A percentile compares a stretch with the other conserved stretches of the same genome.
phyloP scores from a whole-genome alignment of 2,888 invertebrate genomes.

The Eilema depressum region DNA sequence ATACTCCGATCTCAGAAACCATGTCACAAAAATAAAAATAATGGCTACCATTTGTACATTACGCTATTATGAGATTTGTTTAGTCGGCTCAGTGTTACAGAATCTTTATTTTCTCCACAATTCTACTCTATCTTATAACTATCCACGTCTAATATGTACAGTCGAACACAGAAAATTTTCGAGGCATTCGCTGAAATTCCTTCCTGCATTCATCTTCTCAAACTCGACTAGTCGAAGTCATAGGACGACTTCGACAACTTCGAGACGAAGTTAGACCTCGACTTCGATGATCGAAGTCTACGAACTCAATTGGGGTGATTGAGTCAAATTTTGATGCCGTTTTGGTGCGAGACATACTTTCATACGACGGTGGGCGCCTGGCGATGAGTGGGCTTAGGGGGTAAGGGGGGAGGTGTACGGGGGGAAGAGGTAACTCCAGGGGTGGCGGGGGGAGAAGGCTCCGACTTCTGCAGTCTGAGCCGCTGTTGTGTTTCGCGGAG shows the following conservation, averaged over 20 bases:
- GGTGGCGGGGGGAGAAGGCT: conserved; percentile 54
- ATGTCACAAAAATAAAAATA: conserved; percentile 19
- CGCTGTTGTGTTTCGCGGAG: conserved; percentile 79
- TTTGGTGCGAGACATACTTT: conserved; percentile 32
- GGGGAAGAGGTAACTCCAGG: conserved; percentile 69
- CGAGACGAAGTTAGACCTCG: conserved; percentile 7
- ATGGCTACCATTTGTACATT: conserved; percentile 57
- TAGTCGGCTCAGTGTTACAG: conserved; percentile 18
- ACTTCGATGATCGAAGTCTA: conserved; percentile 16
- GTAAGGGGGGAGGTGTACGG: conserved; percentile 75
- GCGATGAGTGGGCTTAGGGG: conserved; percentile 71
- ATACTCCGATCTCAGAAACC: conserved; percentile 5
- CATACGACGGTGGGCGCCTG: conserved; percentile 70
- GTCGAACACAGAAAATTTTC: conserved; percentile 3
- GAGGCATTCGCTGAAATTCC: conserved; percentile 9
- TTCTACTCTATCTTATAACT: neutral
- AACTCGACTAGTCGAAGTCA: conserved; percentile 15
- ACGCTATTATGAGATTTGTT: conserved; percentile 48
- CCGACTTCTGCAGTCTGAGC: conserved; percentile 54
- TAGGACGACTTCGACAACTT: conserved; percentile 16
- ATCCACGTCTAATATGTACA: conserved; percentile 21
- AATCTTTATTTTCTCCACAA: neutral
- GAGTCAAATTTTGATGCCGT: conserved; percentile 15
- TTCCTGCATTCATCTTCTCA: conserved; percentile 10
- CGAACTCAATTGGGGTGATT: conserved; percentile 16